Conservation (phyloP, 2,797 vertebrate genomes). For the Ammospiza maritima region DNA sequence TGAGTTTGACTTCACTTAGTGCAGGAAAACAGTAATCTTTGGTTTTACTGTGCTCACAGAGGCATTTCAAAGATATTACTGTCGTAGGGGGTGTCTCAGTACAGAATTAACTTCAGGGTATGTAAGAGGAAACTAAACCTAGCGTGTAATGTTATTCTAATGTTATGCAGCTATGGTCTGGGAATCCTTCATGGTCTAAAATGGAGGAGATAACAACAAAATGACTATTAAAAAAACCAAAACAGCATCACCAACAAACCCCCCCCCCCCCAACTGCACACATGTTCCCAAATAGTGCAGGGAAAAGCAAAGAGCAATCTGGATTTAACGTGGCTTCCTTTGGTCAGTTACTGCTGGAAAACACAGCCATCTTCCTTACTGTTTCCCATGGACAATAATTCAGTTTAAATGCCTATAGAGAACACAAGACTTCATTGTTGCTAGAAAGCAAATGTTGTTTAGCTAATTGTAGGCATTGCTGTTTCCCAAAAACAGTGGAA, state of each 20-base stretch:
- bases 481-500: not conserved
- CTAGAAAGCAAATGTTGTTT: not conserved
- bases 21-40: not conserved
- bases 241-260: not conserved
- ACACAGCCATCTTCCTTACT: not conserved
- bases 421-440: not conserved
- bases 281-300: fast-evolving
- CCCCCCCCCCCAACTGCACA: fast-evolving
- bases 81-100: not conserved
- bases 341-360: not conserved
- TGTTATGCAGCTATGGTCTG: not conserved
- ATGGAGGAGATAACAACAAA: not conserved
- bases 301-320: not conserved
- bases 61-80: not conserved
- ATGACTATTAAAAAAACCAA: not conserved
- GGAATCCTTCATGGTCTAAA: not conserved
- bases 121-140: not conserved
- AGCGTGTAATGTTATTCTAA: not conserved
- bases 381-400: not conserved
- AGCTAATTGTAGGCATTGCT: not conserved
- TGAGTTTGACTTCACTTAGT: not conserved
- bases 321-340: not conserved
- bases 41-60: not conserved
- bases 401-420: not conserved
- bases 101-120: not conserved